Evolutionary conservation across 1,140 invertebrate genomes (phyloP), one percentile per base, ranked within the genome.

Genomic region (Drosophila kikkawai): DNA sequence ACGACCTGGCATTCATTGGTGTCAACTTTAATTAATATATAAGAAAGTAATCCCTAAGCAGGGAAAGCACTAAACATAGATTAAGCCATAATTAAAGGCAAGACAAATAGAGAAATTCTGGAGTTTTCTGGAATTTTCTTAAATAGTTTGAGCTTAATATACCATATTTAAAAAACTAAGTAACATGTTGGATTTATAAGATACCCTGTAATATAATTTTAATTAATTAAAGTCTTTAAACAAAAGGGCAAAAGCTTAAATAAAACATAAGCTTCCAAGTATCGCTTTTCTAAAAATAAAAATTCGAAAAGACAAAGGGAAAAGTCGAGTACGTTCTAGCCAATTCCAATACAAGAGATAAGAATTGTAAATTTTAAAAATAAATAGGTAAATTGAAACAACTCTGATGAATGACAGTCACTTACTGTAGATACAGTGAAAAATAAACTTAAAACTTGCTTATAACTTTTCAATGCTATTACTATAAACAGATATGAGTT

Each of bases 11-110:
- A 13, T 34, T 56, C 13, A 11, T 34, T 22, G 50, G 36, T 12
- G 26, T 45, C 15, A 48, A 36, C 22, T 36, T 29, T 37, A 73
- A 19, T 73, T 42, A 48, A 73, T 17, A 29, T 22, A 0, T 12
- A 4, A n/a, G 19, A 29, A 55, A 22, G 4, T 22, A 22, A 19
- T 7, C 3, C 2, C 1, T 9, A 3, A 9, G 11, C 8, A n/a
- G 22, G 12, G 3, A 29, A 39, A n/a, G 1, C 12, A 39, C 5
- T 42, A 29, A 58, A 51, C 15, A 36, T 9, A 11, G 13, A 37
- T 22, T 58, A n/a, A 17, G 8, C 4, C 0, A 2, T 36, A 4
- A 8, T 34, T 12, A n/a, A 53, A 32, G 19, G 8, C n/a, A 34
- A 19, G 13, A 17, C 11, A 22, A 53, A 36, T 22, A 13, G 11